Evolutionary conservation across 2,797 vertebrate species (phyloP), one percentile per base, ranked within the genome.

Genomic region (Sebastes iracundus): DNA sequence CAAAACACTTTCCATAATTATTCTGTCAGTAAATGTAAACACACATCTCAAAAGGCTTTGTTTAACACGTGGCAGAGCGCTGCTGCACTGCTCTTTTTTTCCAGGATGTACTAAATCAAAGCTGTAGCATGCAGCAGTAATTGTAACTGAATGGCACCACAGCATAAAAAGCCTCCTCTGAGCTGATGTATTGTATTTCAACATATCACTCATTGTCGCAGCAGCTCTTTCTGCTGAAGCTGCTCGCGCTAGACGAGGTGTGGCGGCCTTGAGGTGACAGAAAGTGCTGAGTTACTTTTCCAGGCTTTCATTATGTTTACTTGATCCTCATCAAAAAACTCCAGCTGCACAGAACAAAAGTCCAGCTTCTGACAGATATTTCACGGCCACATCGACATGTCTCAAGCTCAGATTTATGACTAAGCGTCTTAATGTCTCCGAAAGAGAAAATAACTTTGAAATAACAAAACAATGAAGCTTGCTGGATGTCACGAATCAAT

Each of bases 401-500:
- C 78, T 60, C 46, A 4, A 61, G 30, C 52, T 72, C 65, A 61
- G 85, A 83, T 87, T 75, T 63, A 86, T 81, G 35, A 30, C 56
- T 79, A 52, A 79, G 79, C 7, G 5, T 42, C 65, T 75, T 33
- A 77, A 69, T 68, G 73, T 79, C 58, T 72, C 55, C 0, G 3
- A 76, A 69, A 63, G 61, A 85, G 35, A 66, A 69, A 81, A 85
- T 77, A 69, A 72, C 79, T 79, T 79, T 5, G 12, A 78, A 33
- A 82, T 87, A 82, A 72, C 38, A 79, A 89, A 85, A 86, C 64
- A 85, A 85, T 82, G 18, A 80, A 72, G 58, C 20, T 60, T 58
- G 69, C 68, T 67, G 68, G 75, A 86, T 79, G 78, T 70, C 22
- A 78, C 30, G 33, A 91, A 92, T 94, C 88, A 60, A 92, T 93